Evolutionary conservation across 2,797 vertebrate species (phyloP).

Genomic region (Sciurus vulgaris): DNA sequence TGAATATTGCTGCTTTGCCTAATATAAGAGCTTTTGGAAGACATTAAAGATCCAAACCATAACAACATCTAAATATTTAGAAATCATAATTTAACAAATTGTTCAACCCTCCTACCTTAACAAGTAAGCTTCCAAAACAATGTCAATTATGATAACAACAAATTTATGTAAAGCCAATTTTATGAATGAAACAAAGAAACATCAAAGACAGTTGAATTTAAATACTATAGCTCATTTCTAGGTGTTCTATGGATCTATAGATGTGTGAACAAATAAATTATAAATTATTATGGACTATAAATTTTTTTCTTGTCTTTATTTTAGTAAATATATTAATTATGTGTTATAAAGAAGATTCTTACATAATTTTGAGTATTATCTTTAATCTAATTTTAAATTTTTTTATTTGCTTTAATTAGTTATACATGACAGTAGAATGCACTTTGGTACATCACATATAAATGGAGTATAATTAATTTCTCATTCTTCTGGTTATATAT

Average conservation of each 20-base stretch:
- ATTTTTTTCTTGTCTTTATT: conserved; percentile 10
- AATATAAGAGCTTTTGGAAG: too few species aligned
- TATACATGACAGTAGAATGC: too few species aligned
- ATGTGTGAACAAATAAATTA: not conserved
- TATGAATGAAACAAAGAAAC: not conserved
- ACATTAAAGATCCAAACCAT: too few species aligned
- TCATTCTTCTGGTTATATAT: too few species aligned
- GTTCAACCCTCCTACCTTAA: not conserved
- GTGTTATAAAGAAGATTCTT: not conserved
- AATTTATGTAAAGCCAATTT: not conserved
- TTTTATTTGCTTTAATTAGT: too few species aligned
- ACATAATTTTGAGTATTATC: not conserved
- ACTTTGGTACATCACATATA: too few species aligned
- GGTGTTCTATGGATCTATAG: not conserved
- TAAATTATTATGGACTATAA: conserved; percentile 23
- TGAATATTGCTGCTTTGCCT: too few species aligned
- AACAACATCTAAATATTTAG: not conserved
- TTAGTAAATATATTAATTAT: not conserved
- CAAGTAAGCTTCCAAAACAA: not conserved
- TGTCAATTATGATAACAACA: not conserved
- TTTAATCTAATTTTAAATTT: too few species aligned
- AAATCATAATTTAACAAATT: not conserved
- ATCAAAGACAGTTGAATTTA: not conserved
- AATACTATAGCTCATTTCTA: not conserved
- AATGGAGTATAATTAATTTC: too few species aligned